Percentiles rank a stretch among this genome's conserved stretches.
Conservation (phyloP, 1,140 invertebrate species). For the Drosophila ananassae region DNA sequence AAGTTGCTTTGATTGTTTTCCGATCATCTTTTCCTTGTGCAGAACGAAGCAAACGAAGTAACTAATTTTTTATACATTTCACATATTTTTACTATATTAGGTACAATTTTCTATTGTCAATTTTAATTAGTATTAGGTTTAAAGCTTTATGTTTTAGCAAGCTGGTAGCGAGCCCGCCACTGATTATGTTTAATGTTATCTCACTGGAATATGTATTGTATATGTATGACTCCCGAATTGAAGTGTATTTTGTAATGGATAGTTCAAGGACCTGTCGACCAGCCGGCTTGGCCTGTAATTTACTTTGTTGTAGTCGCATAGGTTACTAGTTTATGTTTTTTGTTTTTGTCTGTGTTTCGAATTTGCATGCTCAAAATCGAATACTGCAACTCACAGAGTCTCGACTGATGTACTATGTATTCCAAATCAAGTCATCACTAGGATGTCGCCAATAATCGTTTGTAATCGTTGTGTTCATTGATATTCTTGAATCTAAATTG, state of each 20-base stretch:
- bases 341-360: slow-evolving; percentile 61
- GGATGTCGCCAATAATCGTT: not conserved
- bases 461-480: slow-evolving; percentile 3
- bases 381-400: slow-evolving; percentile 34
- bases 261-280: too few species aligned
- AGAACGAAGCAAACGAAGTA: slow-evolving; percentile 32
- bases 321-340: slow-evolving; percentile 78
- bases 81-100: slow-evolving; percentile 55
- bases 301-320: slow-evolving; percentile 52
- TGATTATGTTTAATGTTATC: slow-evolving; percentile 68
- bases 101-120: slow-evolving; percentile 64
- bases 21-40: slow-evolving; percentile 38
- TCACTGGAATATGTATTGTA: slow-evolving; percentile 47
- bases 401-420: slow-evolving; percentile 42
- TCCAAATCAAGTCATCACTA: slow-evolving; percentile 22
- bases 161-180: slow-evolving; percentile 55
- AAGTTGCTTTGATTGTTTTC: slow-evolving; percentile 36
- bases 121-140: slow-evolving; percentile 75
- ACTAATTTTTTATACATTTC: slow-evolving; percentile 44
- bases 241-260: slow-evolving; percentile 36
- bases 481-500: slow-evolving; percentile 5
- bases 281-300: slow-evolving; percentile 28
- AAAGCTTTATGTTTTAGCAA: slow-evolving; percentile 71
- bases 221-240: slow-evolving; percentile 34
- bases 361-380: slow-evolving; percentile 33